Evolutionary conservation across 2,797 vertebrate genomes (phyloP).

Genomic region (Falco naumanni): DNA sequence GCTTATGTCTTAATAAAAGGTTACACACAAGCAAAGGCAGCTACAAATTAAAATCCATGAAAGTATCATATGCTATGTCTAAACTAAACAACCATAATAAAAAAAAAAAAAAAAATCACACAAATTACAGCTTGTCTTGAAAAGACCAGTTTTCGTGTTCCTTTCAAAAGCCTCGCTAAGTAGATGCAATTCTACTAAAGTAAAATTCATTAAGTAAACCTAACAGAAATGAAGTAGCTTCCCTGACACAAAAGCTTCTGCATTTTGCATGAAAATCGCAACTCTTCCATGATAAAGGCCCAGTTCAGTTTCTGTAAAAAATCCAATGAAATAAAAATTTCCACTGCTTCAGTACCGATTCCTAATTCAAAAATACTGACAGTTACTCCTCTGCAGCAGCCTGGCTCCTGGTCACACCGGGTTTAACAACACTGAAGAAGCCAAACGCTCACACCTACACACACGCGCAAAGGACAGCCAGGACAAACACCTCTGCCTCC

Average conservation of each 20-base stretch:
- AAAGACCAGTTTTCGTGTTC: not conserved
- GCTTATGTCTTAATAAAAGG: not conserved
- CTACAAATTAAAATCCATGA: not conserved
- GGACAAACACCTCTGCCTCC: not conserved
- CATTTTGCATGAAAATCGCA: not conserved
- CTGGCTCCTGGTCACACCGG: not conserved
- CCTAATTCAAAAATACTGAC: not conserved
- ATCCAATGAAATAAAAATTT: not conserved
- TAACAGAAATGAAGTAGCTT: not conserved
- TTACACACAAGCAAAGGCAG: not conserved
- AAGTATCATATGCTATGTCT: not conserved
- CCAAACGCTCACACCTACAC: rapidly evolving
- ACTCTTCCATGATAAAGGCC: not conserved
- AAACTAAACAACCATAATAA: not conserved
- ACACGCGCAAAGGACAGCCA: too few relatives aligned
- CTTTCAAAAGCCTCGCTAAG: not conserved
- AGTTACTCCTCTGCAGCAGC: not conserved
- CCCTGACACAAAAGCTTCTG: not conserved
- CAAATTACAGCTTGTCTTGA: not conserved
- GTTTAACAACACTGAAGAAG: not conserved
- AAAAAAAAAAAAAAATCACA: not conserved
- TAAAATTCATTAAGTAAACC: not conserved
- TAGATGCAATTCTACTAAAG: not conserved
- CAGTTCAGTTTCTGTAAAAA: not conserved
- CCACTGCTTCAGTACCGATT: not conserved